Conservation (phyloP, 2,113 vertebrate genomes). For the Tachysurus fulvidraco region DNA sequence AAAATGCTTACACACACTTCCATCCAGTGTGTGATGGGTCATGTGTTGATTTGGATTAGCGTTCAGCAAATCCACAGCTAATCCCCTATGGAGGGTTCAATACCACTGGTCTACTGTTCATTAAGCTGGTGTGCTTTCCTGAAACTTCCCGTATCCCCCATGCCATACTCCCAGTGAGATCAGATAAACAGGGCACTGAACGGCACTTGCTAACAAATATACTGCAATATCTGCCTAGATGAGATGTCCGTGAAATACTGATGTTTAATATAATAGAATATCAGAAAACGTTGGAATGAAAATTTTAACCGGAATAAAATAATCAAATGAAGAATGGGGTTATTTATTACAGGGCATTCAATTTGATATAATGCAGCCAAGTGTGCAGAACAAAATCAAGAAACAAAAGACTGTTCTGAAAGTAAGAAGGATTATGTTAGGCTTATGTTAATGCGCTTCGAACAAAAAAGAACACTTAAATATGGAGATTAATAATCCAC, state of each 20-base stretch:
- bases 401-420: background rate
- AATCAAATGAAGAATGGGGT: background rate
- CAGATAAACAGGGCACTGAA: background rate
- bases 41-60: constrained; percentile 40
- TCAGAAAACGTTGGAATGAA: background rate
- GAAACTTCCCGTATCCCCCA: background rate
- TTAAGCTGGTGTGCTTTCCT: constrained; percentile 29
- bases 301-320: background rate
- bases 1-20: constrained; percentile 4
- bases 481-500: background rate
- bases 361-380: background rate
- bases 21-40: constrained; percentile 6
- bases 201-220: background rate
- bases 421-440: background rate
- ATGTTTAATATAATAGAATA: background rate
- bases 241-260: background rate
- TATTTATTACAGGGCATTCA: background rate
- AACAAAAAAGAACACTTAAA: background rate
- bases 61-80: constrained; percentile 44
- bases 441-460: background rate
- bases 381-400: background rate
- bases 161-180: background rate
- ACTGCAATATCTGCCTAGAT: background rate
- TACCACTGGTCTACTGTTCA: constrained; percentile 31
- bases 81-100: constrained; percentile 37